phyloP scores from a whole-genome alignment of 2,113 vertebrate genomes.

The Vidua macroura region DNA sequence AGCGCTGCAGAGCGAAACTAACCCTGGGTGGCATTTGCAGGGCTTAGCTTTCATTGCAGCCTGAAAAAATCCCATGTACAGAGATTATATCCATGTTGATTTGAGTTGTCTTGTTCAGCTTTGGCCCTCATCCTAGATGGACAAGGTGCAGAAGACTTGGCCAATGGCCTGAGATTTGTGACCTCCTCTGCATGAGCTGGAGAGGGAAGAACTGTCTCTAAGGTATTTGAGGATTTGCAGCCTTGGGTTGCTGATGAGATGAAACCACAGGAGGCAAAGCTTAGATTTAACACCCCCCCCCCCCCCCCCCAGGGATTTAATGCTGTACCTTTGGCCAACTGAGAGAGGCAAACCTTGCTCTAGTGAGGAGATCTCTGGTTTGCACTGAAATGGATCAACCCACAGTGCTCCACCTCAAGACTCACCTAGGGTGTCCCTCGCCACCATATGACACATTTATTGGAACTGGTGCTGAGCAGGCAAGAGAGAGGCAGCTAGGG shows the following conservation, averaged over 20 bases:
- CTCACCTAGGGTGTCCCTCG: background rate
- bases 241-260: background rate
- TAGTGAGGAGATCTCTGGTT: background rate
- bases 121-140: constrained; percentile 65
- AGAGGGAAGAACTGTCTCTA: constrained; percentile 28
- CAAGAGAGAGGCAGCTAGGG: background rate
- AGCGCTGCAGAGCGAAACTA: background rate
- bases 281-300: background rate
- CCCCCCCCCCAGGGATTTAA: background rate
- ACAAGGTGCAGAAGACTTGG: constrained; percentile 65
- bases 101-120: constrained; percentile 64
- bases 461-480: background rate
- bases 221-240: background rate
- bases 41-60: constrained; percentile 62
- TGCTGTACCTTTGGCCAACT: background rate
- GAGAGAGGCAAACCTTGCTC: background rate
- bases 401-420: background rate
- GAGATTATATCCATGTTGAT: constrained; percentile 58
- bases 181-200: constrained; percentile 44
- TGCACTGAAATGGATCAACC: background rate
- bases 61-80: constrained; percentile 36
- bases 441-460: no score
- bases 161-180: constrained; percentile 53
- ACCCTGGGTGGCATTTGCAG: constrained; percentile 56
- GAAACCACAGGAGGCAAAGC: background rate